Conservation (phyloP, 2,888 invertebrate genomes). For the Lepetodrilus schrolli region DNA sequence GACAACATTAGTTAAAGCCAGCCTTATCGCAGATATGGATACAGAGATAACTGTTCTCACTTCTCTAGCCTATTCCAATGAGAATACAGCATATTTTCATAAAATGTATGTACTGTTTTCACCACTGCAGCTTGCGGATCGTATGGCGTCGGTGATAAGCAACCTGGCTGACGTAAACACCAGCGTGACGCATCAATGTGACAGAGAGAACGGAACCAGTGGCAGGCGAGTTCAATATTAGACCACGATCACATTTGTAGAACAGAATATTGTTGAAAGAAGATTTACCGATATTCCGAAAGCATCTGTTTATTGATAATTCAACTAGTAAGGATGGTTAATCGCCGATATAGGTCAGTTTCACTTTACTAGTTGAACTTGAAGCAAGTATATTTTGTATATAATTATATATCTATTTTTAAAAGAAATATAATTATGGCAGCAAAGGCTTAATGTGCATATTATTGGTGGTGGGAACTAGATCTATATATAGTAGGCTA, state of each 20-base stretch:
- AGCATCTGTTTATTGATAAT: no score
- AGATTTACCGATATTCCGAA: no score
- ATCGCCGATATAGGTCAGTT: no score
- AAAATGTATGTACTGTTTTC: not conserved
- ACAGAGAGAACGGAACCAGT: constrained; percentile 56
- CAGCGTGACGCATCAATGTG: constrained; percentile 61
- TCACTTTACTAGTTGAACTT: no score
- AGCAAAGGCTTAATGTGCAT: no score
- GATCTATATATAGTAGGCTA: no score
- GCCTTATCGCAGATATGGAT: not conserved
- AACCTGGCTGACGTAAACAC: constrained; percentile 69
- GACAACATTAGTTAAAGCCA: not conserved
- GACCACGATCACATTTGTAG: no score
- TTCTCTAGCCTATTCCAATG: not conserved
- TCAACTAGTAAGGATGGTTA: no score
- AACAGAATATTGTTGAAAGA: no score
- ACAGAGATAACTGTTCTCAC: not conserved
- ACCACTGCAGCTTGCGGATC: constrained; percentile 63
- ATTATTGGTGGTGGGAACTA: not conserved
- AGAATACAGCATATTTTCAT: not conserved
- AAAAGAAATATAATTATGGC: no score
- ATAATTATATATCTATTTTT: not conserved
- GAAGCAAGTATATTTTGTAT: no score
- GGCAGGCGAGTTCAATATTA: constrained; percentile 66
- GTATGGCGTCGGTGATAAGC: constrained; percentile 67